Conservation (phyloP, 2,797 vertebrate genomes). For the Lacerta agilis region DNA sequence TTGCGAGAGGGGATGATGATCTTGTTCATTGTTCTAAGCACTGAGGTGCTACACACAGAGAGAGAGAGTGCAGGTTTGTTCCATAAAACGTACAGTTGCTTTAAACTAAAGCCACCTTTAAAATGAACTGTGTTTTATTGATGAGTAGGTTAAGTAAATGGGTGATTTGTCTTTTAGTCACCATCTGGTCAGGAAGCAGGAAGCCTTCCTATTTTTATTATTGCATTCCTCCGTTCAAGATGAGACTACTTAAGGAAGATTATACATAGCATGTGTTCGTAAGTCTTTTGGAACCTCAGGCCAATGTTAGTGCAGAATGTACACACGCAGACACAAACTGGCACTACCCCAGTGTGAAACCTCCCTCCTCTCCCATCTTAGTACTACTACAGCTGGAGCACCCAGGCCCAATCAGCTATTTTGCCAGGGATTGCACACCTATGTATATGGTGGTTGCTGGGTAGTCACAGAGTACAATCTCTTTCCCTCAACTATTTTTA, state of each 20-base stretch:
- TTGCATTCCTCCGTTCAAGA: not conserved
- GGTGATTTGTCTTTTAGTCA: constrained; percentile 14
- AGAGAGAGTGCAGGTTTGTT: not conserved
- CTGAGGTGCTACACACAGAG: not conserved
- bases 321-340: too few relatives aligned
- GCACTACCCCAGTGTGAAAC: not conserved
- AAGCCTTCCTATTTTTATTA: not conserved
- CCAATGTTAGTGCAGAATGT: not conserved
- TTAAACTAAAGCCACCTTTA: constrained; percentile 36
- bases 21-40: constrained; percentile 26
- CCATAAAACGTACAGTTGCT: constrained; percentile 22
- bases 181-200: not conserved
- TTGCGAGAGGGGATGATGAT: not conserved
- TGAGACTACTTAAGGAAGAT: not conserved
- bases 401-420: not conserved
- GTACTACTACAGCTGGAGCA: too few relatives aligned
- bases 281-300: not conserved
- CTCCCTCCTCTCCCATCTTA: too few relatives aligned
- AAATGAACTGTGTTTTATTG: constrained; percentile 54
- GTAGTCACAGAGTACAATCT: too few relatives aligned
- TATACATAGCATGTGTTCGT: not conserved
- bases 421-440: not conserved
- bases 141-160: not conserved
- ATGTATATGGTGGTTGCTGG: not conserved
- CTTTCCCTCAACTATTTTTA: not conserved